A percentile compares a stretch with the other conserved stretches of the same genome.
Evolutionary conservation across 2,888 invertebrate genomes (phyloP).

Genomic region (Mimumesa dahlbomi): DNA sequence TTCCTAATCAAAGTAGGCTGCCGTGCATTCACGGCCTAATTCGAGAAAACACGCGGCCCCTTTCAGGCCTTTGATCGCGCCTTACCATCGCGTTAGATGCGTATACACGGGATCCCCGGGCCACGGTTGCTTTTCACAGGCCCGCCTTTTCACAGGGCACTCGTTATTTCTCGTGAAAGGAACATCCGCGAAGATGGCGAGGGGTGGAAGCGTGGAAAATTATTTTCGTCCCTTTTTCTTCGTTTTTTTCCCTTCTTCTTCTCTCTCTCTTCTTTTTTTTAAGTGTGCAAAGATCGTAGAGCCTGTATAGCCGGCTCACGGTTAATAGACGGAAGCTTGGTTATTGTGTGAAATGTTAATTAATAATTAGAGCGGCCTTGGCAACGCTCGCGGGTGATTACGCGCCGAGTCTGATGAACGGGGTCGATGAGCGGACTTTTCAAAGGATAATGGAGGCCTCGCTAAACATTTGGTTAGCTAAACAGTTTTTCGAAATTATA

Average conservation of each 20-base stretch:
- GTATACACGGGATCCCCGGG: conserved; percentile 35
- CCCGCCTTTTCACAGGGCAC: conserved; percentile 57
- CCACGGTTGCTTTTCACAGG: conserved; percentile 55
- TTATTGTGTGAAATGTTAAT: conserved; percentile 39
- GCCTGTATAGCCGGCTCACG: not conserved
- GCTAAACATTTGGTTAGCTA: too few relatives aligned
- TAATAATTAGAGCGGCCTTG: conserved; percentile 44
- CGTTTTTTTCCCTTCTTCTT: too few relatives aligned
- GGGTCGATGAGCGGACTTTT: too few relatives aligned
- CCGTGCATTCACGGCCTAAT: conserved; percentile 75
- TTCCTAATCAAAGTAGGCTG: conserved; percentile 73
- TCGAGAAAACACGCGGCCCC: conserved; percentile 75
- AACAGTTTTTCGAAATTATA: too few relatives aligned
- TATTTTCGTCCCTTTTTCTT: conserved; percentile 36
- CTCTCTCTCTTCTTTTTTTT: conserved; percentile 48
- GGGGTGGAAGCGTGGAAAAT: not conserved
- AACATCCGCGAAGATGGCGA: conserved; percentile 4
- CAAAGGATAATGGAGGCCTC: too few relatives aligned
- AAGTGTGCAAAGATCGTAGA: conserved; percentile 22
- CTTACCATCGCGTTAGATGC: conserved; percentile 57
- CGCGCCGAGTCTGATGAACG: not conserved
- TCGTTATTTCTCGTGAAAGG: conserved; percentile 64
- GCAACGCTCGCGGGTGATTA: not conserved
- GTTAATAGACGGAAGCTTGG: conserved; percentile 24
- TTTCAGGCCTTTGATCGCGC: conserved; percentile 68